These are phyloP conservation scores for Thera britannica DNA, from an alignment of 2,888 invertebrate genomes.

Conservation along the genomic window DNA sequence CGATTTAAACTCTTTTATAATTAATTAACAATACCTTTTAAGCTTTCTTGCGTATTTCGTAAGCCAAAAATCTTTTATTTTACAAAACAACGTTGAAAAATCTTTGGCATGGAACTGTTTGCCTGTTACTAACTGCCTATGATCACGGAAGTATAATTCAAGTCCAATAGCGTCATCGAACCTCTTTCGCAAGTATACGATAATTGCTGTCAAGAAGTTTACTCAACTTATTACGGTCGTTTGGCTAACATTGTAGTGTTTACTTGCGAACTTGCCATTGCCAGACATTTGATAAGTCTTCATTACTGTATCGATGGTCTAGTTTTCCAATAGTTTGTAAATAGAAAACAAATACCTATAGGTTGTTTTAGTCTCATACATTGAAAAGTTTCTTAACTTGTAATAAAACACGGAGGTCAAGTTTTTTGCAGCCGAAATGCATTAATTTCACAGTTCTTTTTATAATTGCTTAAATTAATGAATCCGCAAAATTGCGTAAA, in stretches of 20 bases:
- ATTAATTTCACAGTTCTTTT: conserved; percentile 31
- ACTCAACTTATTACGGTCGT: conserved; percentile 44
- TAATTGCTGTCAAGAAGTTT: conserved; percentile 47
- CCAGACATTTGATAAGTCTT: conserved; percentile 2
- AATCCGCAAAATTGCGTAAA: conserved; percentile 35
- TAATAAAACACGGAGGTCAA: background rate
- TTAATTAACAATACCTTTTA: background rate
- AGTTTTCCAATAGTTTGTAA: background rate
- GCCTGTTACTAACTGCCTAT: background rate
- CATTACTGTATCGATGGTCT: background rate
- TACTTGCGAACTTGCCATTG: conserved; percentile 21
- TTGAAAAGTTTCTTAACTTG: no score
- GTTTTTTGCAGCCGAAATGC: conserved; percentile 24
- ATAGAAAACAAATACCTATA: background rate
- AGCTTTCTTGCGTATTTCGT: background rate
- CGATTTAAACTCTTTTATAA: background rate
- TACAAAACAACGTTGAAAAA: background rate
- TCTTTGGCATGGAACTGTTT: background rate
- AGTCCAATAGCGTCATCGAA: conserved; percentile 33
- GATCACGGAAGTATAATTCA: conserved; percentile 26
- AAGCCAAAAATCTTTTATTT: no score
- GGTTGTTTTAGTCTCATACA: background rate
- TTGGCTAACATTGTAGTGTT: conserved; percentile 25
- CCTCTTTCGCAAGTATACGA: conserved; percentile 40
- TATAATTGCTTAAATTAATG: conserved; percentile 38